Conservation (phyloP, 2,888 invertebrate species). For the Oscheius sp. region DNA sequence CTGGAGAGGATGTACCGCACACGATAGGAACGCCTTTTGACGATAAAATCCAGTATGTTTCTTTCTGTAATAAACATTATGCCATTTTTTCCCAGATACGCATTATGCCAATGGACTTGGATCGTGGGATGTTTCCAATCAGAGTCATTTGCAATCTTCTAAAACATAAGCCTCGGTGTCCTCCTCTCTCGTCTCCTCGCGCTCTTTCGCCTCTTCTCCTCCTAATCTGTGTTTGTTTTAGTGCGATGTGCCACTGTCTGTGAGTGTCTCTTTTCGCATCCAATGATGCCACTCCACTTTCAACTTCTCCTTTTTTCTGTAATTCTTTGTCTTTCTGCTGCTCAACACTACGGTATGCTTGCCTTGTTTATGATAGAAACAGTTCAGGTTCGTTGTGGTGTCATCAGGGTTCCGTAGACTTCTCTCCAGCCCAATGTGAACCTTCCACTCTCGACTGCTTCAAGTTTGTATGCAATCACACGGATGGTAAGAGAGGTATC, state of each 20-base stretch:
- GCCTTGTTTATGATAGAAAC: background rate
- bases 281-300: conserved; percentile 34
- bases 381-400: conserved; percentile 51
- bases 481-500: conserved; percentile 42
- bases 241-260: conserved; percentile 27
- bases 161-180: background rate
- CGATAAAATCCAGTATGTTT: too few species aligned
- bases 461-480: conserved; percentile 53
- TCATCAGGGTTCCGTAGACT: conserved; percentile 51
- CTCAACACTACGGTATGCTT: conserved; percentile 25
- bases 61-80: too few species aligned
- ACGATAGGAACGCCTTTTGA: too few species aligned
- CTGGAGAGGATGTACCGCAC: conserved; percentile 18
- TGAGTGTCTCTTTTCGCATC: conserved; percentile 37
- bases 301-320: conserved; percentile 10
- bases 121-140: background rate
- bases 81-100: too few species aligned
- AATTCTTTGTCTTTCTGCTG: background rate
- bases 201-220: conserved; percentile 14
- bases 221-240: conserved; percentile 36
- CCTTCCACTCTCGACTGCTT: conserved; percentile 58
- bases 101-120: too few species aligned
- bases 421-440: conserved; percentile 51
- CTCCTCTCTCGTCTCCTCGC: background rate
- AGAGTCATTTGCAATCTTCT: background rate